These are phyloP conservation scores for Thalassaphorura encarpata DNA, from an alignment of 1,140 invertebrate species.

Conservation along the genomic window DNA sequence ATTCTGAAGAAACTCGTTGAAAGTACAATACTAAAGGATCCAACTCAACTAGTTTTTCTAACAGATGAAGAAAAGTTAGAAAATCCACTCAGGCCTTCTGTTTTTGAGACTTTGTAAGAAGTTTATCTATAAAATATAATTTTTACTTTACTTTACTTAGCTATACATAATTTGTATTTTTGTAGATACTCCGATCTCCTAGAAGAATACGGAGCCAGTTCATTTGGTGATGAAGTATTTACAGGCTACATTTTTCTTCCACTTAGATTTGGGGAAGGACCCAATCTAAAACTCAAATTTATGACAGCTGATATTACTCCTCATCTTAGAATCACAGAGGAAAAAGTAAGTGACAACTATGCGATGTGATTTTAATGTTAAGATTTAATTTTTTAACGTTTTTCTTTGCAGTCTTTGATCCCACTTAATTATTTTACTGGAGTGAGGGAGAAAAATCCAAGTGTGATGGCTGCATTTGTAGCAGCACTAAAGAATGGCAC, in stretches of 20 bases:
- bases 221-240: slow-evolving; percentile 4
- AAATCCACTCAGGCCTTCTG: not conserved
- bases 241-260: not conserved
- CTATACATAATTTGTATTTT: not conserved
- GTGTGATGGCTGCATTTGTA: not conserved
- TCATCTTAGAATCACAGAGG: not conserved
- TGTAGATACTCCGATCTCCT: slow-evolving; percentile 1
- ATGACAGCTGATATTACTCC: not conserved
- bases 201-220: not conserved
- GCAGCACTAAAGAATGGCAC: not conserved
- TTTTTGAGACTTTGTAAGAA: not conserved
- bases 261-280: not conserved
- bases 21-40: not conserved
- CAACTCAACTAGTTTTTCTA: not conserved
- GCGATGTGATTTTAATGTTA: not conserved
- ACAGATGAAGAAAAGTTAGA: not conserved
- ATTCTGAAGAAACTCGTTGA: not conserved
- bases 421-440: not conserved
- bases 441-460: not conserved
- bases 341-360: not conserved
- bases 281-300: not conserved
- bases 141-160: too few species aligned
- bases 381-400: not conserved
- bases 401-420: not conserved
- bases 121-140: too few species aligned